Base-by-base conservation (phyloP, 2,113 vertebrate species). In the Hypocryptadius cinnamomeus region DNA sequence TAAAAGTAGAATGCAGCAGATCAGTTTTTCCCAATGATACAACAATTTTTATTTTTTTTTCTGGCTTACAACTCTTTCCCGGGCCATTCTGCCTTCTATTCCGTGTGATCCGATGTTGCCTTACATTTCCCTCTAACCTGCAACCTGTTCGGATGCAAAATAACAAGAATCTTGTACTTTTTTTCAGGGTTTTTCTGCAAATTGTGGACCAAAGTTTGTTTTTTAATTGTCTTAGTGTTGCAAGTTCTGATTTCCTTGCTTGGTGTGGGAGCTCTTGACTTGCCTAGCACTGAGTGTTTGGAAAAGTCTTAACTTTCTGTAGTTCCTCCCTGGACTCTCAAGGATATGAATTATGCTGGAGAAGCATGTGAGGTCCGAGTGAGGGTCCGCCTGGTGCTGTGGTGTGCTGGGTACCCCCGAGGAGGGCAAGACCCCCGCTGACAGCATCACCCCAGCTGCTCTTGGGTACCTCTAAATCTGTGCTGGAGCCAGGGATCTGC, bases 161-260 rank as follows among this genome's bases (percentile, higher is more conserved):
- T 83, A 96, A 97, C 91, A 64, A 91, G 91, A 83, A 95, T 94
- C 95, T 96, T 95, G 47, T 87, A 94, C 90, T 95, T 97, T 40
- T 90, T 96, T 97, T 97, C 96, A 97, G 97, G 97, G 92, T 96
- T 95, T 96, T 96, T 94, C 97, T 97, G 95, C 97, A 96, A 96
- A 97, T 97, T 97, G 97, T 98, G 98, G 98, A 98, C 98, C 98
- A 98, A 98, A 98, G 98, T 97, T 97, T 86, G 79, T 95, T 89
- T 97, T 83, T 95, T 96, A 91, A 93, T 68, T 90, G 89, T 97
- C 93, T 97, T 94, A 95, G 95, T 96, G 93, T 94, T 87, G 94
- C 96, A 93, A 93, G 93, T 87, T 79, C 86, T 13, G 92, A 84
- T 86, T 91, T 89, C 96, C 77, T 91, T 78, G 65, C 86, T 79